Evolutionary conservation across 2,888 invertebrate genomes (phyloP), one percentile per base, ranked within the genome.

Genomic region (Hermodice carunculata): DNA sequence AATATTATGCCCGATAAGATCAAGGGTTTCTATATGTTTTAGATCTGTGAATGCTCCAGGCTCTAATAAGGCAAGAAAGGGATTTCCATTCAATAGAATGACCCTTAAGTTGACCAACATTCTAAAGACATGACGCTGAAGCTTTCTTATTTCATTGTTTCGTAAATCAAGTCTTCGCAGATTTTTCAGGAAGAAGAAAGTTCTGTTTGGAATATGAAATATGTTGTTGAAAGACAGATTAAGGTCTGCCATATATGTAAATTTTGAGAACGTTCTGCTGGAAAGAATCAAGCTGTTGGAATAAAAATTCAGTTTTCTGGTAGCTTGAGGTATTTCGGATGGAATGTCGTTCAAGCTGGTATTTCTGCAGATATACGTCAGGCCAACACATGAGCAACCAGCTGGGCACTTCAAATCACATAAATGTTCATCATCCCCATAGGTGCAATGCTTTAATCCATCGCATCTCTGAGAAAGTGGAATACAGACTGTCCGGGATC

Each of bases 131-230:
- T 58, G 8, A 6, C 46, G 29, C 19, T 5, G 5, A 19, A 58
- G 22, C 22, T 29, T 28, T 8, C 24, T 31, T 11, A 58, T n/a
- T 8, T 31, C 17, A 32, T 58, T 58, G 24, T 32, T n/a, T 28
- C n/a, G 19, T 19, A 58, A 46, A 31, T 58, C 58, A 17, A 58
- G 32, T n/a, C 43, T 28, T 32, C 32, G 46, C 19, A 58, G 46
- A 46, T 58, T 46, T 22, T 26, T 29, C 2, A 58, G 46, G 1
- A 32, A 46, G 2, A 14, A 6, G 32, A 58, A 58, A 14, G 32
- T 24, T 6, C 46, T 34, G 2, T 28, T 32, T 6, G 46, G 58
- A 1, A 58, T 17, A 29, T 46, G 32, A 8, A 32, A 24, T 17
- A 58, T 44, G 17, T 4, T 14, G 19, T 58, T 58, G 5, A 17